These are phyloP conservation scores for Cerastis leucographa DNA, from an alignment of 2,888 invertebrate genomes.

Conservation along the genomic window DNA sequence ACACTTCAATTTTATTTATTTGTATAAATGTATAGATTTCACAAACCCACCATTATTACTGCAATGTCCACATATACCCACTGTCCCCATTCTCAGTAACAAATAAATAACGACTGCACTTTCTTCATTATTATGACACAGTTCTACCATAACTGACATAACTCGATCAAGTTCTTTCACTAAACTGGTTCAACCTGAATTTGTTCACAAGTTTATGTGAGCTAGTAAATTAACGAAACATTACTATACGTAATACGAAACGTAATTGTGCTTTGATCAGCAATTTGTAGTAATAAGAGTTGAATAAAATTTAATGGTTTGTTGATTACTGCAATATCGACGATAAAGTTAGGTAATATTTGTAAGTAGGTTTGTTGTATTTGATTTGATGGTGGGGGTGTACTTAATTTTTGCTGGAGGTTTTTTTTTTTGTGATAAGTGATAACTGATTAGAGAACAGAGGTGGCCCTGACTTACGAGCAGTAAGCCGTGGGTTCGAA, in stretches of 20 bases:
- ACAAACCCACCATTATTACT: neutral
- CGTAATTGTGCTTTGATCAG: slow-evolving; percentile 35
- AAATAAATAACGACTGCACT: slow-evolving; percentile 37
- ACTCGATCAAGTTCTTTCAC: slow-evolving; percentile 60
- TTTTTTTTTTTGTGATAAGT: neutral
- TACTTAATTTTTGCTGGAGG: neutral
- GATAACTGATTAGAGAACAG: neutral
- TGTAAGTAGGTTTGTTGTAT: neutral
- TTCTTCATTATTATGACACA: slow-evolving; percentile 61
- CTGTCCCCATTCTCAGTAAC: slow-evolving; percentile 14
- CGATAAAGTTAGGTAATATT: slow-evolving; percentile 9
- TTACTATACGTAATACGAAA: slow-evolving; percentile 36
- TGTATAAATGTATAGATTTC: too few species aligned
- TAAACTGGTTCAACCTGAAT: slow-evolving; percentile 55
- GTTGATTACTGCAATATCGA: slow-evolving; percentile 4
- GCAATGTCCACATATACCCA: slow-evolving; percentile 1
- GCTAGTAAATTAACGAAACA: slow-evolving; percentile 55
- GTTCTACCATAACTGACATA: slow-evolving; percentile 47
- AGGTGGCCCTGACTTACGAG: too few species aligned
- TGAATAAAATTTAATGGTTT: slow-evolving; percentile 40
- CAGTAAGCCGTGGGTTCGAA: too few species aligned
- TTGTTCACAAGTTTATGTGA: slow-evolving; percentile 31
- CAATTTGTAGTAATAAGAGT: slow-evolving; percentile 38
- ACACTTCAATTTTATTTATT: too few species aligned
- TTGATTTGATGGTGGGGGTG: neutral